These are phyloP conservation scores for Scopus umbretta DNA, from an alignment of 2,113 vertebrate genomes.

Conservation along the genomic window DNA sequence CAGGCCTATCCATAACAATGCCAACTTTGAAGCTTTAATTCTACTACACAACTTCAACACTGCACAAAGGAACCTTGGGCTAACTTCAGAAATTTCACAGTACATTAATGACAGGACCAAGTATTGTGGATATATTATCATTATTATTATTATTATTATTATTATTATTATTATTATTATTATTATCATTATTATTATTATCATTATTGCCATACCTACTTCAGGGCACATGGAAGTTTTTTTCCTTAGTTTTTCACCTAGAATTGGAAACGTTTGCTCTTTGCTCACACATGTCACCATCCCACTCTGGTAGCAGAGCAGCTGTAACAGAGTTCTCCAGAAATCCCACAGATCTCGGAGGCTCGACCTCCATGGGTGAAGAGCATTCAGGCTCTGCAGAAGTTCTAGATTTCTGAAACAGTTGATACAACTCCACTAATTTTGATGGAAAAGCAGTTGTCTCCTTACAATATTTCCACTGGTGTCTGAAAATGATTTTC, in stretches of 20 bases:
- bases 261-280: slow-evolving; percentile 17
- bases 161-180: not conserved
- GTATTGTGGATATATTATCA: no score
- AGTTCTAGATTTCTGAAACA: not conserved
- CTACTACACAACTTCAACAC: not conserved
- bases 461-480: not conserved
- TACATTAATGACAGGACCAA: not conserved
- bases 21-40: not conserved
- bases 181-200: not conserved
- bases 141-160: not conserved
- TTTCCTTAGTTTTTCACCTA: slow-evolving; percentile 2
- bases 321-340: not conserved
- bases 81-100: not conserved
- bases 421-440: not conserved
- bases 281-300: not conserved
- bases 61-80: not conserved
- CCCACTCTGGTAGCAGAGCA: not conserved
- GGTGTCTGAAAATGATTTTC: slow-evolving; percentile 34
- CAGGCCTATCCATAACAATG: not conserved
- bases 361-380: not conserved
- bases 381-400: not conserved
- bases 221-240: not conserved
- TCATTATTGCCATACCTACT: not conserved
- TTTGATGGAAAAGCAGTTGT: not conserved
- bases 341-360: not conserved